Percentiles rank a stretch among this genome's conserved stretches.
Conservation (phyloP, 2,797 vertebrate genomes). For the Saxicola maurus region DNA sequence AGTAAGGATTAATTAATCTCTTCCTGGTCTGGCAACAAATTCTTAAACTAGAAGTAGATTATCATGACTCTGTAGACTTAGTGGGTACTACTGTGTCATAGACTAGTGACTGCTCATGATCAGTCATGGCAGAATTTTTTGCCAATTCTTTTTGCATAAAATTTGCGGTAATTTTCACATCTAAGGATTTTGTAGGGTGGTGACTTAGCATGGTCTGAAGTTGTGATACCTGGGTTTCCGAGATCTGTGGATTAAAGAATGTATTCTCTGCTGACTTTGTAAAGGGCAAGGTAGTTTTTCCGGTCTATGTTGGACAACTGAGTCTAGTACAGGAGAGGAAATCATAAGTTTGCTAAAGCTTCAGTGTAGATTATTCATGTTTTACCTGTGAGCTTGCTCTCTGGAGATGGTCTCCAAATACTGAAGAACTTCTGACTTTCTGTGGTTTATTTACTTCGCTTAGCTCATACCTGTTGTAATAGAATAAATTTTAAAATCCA, state of each 20-base stretch:
- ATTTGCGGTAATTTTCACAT: neutral
- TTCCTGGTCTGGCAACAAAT: neutral
- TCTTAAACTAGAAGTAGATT: neutral
- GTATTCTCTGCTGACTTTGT: neutral
- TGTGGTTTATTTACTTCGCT: neutral
- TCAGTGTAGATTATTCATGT: accelerated
- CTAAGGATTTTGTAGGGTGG: neutral
- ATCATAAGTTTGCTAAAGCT: neutral
- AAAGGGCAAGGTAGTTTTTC: neutral
- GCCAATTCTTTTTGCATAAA: neutral
- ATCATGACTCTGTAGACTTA: neutral
- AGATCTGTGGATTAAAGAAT: neutral
- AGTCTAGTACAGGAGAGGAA: neutral
- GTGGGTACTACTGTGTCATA: neutral
- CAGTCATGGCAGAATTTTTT: neutral
- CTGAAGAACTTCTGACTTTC: neutral
- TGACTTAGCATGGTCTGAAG: neutral
- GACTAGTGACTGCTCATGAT: neutral
- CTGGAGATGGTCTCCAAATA: neutral
- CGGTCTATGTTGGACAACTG: neutral
- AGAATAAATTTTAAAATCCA: neutral
- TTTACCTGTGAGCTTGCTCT: neutral
- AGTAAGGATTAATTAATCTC: neutral
- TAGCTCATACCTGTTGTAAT: neutral
- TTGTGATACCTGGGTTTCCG: neutral